These are phyloP conservation scores for Momotus momota DNA, from an alignment of 2,797 vertebrate species.

Conservation along the genomic window DNA sequence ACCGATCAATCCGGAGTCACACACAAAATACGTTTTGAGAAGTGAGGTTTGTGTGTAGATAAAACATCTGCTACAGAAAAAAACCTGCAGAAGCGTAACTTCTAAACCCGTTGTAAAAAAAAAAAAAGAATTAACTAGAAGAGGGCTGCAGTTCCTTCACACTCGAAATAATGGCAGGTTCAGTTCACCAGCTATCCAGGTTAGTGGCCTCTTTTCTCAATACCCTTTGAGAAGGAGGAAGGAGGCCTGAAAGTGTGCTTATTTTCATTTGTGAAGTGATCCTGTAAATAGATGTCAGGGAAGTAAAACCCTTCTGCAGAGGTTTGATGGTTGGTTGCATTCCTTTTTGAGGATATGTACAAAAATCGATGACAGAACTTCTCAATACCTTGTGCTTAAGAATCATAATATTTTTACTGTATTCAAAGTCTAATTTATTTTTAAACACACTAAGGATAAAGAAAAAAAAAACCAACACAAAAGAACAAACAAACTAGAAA, in stretches of 20 bases:
- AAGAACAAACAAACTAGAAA: not conserved
- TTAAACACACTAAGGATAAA: not conserved
- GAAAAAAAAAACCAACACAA: not conserved
- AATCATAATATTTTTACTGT: not conserved
- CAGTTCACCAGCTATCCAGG: not conserved
- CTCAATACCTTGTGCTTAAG: not conserved
- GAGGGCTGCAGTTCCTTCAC: not conserved
- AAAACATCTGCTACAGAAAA: not conserved
- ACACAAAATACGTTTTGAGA: not conserved
- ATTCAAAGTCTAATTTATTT: not conserved
- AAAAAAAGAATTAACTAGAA: not conserved
- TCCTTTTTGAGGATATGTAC: not conserved
- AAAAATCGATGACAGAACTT: not conserved
- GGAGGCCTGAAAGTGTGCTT: not conserved
- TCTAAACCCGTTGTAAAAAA: not conserved
- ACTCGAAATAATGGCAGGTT: not conserved
- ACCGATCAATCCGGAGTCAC: not conserved
- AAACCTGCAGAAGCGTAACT: not conserved
- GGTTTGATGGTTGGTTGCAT: not conserved
- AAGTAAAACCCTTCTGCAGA: slow-evolving; percentile 14
- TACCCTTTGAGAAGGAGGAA: not conserved
- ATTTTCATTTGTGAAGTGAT: slow-evolving; percentile 38
- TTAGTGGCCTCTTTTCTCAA: not conserved
- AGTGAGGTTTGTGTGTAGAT: not conserved
- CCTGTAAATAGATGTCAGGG: not conserved